phyloP scores from a whole-genome alignment of 2,113 vertebrate genomes.

The Macrotis lagotis region DNA sequence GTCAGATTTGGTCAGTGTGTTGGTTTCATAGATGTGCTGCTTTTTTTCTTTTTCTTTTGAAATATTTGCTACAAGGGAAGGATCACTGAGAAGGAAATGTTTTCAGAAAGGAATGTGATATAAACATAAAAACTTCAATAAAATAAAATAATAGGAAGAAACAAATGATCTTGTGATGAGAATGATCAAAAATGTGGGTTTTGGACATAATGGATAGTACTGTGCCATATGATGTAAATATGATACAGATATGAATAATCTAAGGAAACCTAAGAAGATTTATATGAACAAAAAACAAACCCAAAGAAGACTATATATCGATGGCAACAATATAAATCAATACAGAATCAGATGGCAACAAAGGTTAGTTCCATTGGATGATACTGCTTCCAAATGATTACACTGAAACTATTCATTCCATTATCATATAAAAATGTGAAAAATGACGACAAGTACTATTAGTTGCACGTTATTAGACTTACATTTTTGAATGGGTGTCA shows the following conservation, averaged over 20 bases:
- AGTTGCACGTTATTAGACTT: neutral
- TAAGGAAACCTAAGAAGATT: neutral
- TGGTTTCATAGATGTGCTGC: neutral
- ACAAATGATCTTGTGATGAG: neutral
- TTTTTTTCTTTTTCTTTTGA: neutral
- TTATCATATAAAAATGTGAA: neutral
- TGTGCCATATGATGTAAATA: too few species aligned
- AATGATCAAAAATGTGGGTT: neutral
- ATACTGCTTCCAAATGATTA: neutral
- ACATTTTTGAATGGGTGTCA: neutral
- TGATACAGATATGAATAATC: neutral
- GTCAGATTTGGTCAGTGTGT: neutral
- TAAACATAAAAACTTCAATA: neutral
- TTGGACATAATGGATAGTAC: neutral
- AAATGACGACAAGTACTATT: neutral
- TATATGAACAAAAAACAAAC: neutral
- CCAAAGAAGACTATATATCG: neutral
- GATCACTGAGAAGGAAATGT: neutral
- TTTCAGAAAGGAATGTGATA: neutral
- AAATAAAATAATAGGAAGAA: neutral
- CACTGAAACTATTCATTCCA: neutral
- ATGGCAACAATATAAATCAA: neutral
- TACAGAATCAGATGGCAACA: neutral
- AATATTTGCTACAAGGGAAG: neutral
- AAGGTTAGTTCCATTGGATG: neutral